These are phyloP conservation scores for Apamea sordens DNA, from an alignment of 2,888 invertebrate genomes.

Conservation along the genomic window DNA sequence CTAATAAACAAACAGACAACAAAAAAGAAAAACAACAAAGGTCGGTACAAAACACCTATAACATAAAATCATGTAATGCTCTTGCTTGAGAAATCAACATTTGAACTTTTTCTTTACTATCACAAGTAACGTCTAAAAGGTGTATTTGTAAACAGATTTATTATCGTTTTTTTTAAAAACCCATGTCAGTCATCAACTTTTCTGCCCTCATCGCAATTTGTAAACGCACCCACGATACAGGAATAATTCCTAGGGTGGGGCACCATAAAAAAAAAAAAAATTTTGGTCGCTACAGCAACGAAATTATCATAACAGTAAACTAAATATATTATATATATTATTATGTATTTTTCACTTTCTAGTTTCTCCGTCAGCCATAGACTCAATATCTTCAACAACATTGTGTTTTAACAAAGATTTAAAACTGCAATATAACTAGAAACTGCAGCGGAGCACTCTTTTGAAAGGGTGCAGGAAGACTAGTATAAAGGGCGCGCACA, in stretches of 20 bases:
- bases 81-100: neutral
- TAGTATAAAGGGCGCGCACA: conserved; percentile 27
- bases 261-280: too few relatives aligned
- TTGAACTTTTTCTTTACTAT: neutral
- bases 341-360: neutral
- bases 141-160: neutral
- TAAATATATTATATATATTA: neutral
- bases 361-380: neutral
- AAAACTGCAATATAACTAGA: conserved; percentile 1
- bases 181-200: neutral
- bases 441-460: conserved; percentile 11
- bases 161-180: neutral
- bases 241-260: too few relatives aligned
- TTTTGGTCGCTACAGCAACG: too few relatives aligned
- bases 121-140: too few relatives aligned
- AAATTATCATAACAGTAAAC: neutral
- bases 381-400: neutral
- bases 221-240: too few relatives aligned
- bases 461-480: neutral
- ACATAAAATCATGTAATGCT: neutral
- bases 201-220: neutral
- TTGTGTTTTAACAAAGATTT: neutral
- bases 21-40: too few relatives aligned
- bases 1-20: too few relatives aligned
- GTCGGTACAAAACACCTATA: too few relatives aligned